A percentile compares a stretch with the other conserved stretches of the same genome.
These are phyloP conservation scores for Cataglyphis altisquamis DNA, from an alignment of 2,888 invertebrate genomes.

Conservation along the genomic window DNA sequence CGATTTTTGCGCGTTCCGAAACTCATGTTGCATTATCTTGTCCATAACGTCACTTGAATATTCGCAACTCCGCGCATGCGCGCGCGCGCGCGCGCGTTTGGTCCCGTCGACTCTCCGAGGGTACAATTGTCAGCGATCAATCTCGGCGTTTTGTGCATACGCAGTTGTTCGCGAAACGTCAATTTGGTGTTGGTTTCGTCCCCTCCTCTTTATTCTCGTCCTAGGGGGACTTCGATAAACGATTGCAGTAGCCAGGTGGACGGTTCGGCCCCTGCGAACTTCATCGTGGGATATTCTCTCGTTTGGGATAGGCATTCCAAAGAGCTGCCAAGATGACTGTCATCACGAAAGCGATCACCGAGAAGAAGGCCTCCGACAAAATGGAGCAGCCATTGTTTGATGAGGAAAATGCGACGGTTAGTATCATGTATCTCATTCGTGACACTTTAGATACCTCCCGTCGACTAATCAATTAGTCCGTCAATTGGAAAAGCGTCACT, in stretches of 20 bases:
- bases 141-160: slow-evolving; percentile 62
- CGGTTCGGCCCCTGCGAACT: too few relatives aligned
- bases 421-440: slow-evolving; percentile 61
- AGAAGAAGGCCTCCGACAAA: slow-evolving; percentile 90
- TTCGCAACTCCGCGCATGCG: slow-evolving; percentile 47
- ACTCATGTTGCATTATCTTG: neutral
- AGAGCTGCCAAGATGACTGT: slow-evolving; percentile 90
- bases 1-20: too few relatives aligned
- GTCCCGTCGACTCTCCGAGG: slow-evolving; percentile 60
- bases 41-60: neutral
- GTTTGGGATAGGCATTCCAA: neutral
- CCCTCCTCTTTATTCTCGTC: neutral
- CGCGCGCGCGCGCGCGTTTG: slow-evolving; percentile 33
- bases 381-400: slow-evolving; percentile 90
- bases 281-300: neutral
- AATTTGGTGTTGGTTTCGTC: neutral
- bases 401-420: slow-evolving; percentile 86
- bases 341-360: slow-evolving; percentile 91
- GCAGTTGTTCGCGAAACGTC: slow-evolving; percentile 28
- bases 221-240: slow-evolving; percentile 11
- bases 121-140: slow-evolving; percentile 75
- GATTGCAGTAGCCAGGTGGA: neutral
- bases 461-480: neutral
- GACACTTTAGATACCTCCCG: neutral
- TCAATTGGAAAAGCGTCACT: neutral